Evolutionary conservation across 1,140 invertebrate genomes (phyloP).

Genomic region (Brachionus rotundiformis): DNA sequence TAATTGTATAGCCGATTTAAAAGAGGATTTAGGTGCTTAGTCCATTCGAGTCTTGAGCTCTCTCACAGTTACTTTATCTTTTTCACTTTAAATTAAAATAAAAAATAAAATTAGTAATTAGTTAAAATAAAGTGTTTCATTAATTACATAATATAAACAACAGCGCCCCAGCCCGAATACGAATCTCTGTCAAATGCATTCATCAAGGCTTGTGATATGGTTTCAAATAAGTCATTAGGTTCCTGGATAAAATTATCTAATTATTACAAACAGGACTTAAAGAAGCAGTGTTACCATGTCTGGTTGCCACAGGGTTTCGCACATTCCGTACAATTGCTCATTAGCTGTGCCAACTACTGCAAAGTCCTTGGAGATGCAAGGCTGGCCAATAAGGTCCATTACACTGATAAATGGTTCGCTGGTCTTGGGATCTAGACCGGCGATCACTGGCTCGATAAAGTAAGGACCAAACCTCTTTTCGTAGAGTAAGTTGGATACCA

Average conservation of each 20-base stretch:
- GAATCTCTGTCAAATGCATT: slow-evolving; percentile 96
- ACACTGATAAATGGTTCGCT: slow-evolving; percentile 85
- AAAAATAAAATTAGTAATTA: no score
- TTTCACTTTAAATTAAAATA: slow-evolving; percentile 31
- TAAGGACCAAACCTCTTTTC: slow-evolving; percentile 94
- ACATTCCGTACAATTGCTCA: slow-evolving; percentile 94
- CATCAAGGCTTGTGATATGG: slow-evolving; percentile 89
- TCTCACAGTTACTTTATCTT: slow-evolving; percentile 48
- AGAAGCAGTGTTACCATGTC: slow-evolving; percentile 68
- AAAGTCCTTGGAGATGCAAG: slow-evolving; percentile 86
- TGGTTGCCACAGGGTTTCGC: slow-evolving; percentile 89
- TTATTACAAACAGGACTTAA: slow-evolving; percentile 54
- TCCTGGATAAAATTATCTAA: slow-evolving; percentile 59
- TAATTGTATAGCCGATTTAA: slow-evolving; percentile 19
- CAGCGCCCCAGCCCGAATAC: slow-evolving; percentile 93
- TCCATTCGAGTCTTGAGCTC: slow-evolving; percentile 46
- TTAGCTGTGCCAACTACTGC: slow-evolving; percentile 88
- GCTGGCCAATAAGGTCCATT: slow-evolving; percentile 91
- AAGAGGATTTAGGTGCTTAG: neutral
- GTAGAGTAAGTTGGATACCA: slow-evolving; percentile 93
- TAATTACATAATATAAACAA: slow-evolving; percentile 88
- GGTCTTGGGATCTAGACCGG: slow-evolving; percentile 81
- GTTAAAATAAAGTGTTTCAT: no score
- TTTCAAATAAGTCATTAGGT: slow-evolving; percentile 93
- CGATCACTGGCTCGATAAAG: slow-evolving; percentile 93